Evolutionary conservation across 1,140 invertebrate species (phyloP), one percentile per base, ranked within the genome.

Genomic region (Branchinecta lynchi): DNA sequence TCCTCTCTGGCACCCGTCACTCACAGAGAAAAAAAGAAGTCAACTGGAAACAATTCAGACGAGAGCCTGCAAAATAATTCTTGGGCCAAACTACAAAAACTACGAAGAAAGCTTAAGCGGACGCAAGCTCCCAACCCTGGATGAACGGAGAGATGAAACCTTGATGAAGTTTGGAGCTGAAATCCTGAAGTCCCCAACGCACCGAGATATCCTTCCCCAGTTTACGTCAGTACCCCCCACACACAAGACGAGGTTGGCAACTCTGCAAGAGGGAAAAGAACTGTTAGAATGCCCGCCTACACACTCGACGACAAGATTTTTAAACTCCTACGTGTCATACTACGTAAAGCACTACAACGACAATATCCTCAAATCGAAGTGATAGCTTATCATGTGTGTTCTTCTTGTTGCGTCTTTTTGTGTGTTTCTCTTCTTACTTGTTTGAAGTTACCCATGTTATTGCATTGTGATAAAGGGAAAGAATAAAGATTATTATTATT

Each of bases 241-340:
- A 51, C 46, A 51, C 46, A 51, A 51, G n/a, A 51, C 46, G n/a
- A 51, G 46, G 46, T 51, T 51, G 46, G 46, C 46, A 51, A 51
- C 46, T 51, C 46, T 51, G 46, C 9, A 51, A 51, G 46, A 51
- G 46, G 46, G 46, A n/a, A 51, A 51, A 51, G n/a, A 51, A 51
- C 46, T 51, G 46, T 51, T n/a, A n/a, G n/a, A n/a, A n/a, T n/a
- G n/a, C n/a, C n/a, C n/a, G n/a, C n/a, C n/a, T n/a, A n/a, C n/a
- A n/a, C n/a, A n/a, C n/a, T n/a, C n/a, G n/a, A n/a, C n/a, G n/a
- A n/a, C n/a, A n/a, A n/a, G n/a, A n/a, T n/a, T n/a, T n/a, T n/a
- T n/a, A n/a, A n/a, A n/a, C n/a, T n/a, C n/a, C n/a, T n/a, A n/a
- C n/a, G n/a, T n/a, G n/a, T n/a, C n/a, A n/a, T n/a, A n/a, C n/a